Evolutionary conservation across 2,888 invertebrate species (phyloP).

Genomic region (Oeneis ivallda): DNA sequence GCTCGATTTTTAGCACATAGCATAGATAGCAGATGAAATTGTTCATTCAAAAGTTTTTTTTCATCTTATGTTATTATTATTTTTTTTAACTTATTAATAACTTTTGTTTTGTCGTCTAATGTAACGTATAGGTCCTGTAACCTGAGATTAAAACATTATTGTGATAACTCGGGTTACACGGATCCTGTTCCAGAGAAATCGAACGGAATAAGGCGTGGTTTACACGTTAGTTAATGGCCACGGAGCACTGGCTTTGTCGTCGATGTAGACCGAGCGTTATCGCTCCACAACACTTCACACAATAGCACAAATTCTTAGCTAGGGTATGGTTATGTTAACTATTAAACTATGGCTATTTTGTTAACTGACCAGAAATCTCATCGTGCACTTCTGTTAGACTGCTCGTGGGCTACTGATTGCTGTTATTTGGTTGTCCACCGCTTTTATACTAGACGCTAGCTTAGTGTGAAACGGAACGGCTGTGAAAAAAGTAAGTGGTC

Average conservation of each 20-base stretch:
- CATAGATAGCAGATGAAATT: too few relatives aligned
- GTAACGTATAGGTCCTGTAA: too few relatives aligned
- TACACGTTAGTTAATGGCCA: not conserved
- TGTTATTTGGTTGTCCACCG: slow-evolving; percentile 64
- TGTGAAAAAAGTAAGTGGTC: slow-evolving; percentile 77
- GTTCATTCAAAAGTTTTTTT: too few relatives aligned
- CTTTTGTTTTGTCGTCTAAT: too few relatives aligned
- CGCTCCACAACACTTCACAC: slow-evolving; percentile 47
- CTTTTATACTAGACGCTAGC: slow-evolving; percentile 68
- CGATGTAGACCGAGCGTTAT: not conserved
- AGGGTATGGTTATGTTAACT: not conserved
- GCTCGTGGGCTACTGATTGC: slow-evolving; percentile 80
- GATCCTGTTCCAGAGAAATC: slow-evolving; percentile 3
- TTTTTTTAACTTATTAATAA: too few relatives aligned
- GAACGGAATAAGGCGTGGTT: not conserved
- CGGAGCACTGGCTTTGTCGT: slow-evolving; percentile 5
- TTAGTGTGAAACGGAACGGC: slow-evolving; percentile 66
- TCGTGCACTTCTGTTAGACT: slow-evolving; percentile 81
- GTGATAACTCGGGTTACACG: too few relatives aligned
- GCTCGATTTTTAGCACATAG: too few relatives aligned
- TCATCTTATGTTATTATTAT: too few relatives aligned
- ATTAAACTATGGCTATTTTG: slow-evolving; percentile 1
- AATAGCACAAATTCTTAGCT: slow-evolving; percentile 40
- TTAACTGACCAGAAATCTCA: slow-evolving; percentile 79
- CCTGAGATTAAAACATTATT: too few relatives aligned